These are phyloP conservation scores for Amblyjoppa fuscipennis DNA, from an alignment of 2,888 invertebrate genomes.

Conservation along the genomic window DNA sequence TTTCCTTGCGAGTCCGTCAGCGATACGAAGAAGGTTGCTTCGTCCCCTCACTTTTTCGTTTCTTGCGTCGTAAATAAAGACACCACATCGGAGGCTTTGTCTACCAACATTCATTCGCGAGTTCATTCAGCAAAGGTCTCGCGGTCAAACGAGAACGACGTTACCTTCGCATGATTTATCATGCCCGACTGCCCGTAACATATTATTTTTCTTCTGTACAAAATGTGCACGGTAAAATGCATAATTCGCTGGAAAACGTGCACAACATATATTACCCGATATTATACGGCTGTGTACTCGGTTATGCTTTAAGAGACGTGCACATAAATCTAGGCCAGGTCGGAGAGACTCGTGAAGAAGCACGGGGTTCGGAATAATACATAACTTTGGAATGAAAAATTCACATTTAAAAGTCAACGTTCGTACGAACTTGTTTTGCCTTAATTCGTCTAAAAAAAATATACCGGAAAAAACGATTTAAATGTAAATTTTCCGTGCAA, in stretches of 20 bases:
- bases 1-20: conserved; percentile 30
- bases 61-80: conserved; percentile 6
- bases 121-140: not conserved
- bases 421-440: not conserved
- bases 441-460: not conserved
- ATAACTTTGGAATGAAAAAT: not conserved
- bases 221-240: not conserved
- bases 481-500: not conserved
- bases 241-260: not conserved
- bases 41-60: conserved; percentile 1
- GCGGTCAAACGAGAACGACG: not conserved
- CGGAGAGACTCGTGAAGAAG: not conserved
- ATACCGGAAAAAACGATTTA: not conserved
- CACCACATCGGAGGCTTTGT: not conserved
- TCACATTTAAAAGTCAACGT: not conserved
- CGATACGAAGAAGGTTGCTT: conserved; percentile 26
- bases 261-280: not conserved
- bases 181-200: not conserved
- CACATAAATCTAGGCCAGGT: not conserved
- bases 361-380: not conserved
- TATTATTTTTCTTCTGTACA: not conserved
- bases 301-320: not conserved
- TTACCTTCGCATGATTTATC: not conserved
- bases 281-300: not conserved
- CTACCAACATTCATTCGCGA: not conserved